These are phyloP conservation scores for Eupeodes latifasciatus DNA, from an alignment of 2,888 invertebrate genomes.

Conservation along the genomic window DNA sequence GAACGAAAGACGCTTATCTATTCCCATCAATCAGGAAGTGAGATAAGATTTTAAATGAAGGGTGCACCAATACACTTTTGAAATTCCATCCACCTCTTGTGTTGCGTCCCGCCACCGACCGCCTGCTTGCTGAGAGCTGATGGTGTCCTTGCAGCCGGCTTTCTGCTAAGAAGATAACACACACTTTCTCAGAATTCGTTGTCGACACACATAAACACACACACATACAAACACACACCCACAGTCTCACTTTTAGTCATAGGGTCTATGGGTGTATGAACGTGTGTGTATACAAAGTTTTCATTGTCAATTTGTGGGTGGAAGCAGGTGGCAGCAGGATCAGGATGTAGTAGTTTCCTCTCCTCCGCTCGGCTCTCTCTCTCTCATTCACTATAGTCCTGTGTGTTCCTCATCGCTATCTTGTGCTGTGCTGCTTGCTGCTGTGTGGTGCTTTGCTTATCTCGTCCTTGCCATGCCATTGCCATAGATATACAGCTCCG, in stretches of 20 bases:
- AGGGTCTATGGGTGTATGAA: constrained; percentile 2
- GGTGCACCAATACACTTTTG: constrained; percentile 78
- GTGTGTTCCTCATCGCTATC: constrained; percentile 46
- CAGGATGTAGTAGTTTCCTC: constrained; percentile 8
- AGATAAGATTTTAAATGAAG: constrained; percentile 84
- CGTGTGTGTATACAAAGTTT: constrained; percentile 27
- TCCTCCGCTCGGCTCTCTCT: constrained; percentile 19
- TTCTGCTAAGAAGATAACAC: constrained; percentile 68
- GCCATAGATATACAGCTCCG: constrained; percentile 76
- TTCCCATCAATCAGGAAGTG: constrained; percentile 84
- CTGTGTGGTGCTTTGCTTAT: constrained; percentile 74
- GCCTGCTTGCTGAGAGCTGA: not conserved
- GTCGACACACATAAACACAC: constrained; percentile 12
- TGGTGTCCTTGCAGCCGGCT: constrained; percentile 71
- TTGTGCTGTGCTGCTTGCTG: constrained; percentile 48
- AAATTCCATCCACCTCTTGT: constrained; percentile 68
- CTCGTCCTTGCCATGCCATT: constrained; percentile 77
- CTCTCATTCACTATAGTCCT: not conserved
- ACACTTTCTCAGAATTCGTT: constrained; percentile 20
- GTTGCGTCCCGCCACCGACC: not conserved
- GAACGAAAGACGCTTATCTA: constrained; percentile 82
- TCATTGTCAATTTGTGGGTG: constrained; percentile 69
- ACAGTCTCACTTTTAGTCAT: not conserved
- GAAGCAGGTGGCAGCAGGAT: not conserved
- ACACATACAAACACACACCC: no score